phyloP scores from a whole-genome alignment of 2,888 invertebrate genomes.

The Cremastinae sp. region DNA sequence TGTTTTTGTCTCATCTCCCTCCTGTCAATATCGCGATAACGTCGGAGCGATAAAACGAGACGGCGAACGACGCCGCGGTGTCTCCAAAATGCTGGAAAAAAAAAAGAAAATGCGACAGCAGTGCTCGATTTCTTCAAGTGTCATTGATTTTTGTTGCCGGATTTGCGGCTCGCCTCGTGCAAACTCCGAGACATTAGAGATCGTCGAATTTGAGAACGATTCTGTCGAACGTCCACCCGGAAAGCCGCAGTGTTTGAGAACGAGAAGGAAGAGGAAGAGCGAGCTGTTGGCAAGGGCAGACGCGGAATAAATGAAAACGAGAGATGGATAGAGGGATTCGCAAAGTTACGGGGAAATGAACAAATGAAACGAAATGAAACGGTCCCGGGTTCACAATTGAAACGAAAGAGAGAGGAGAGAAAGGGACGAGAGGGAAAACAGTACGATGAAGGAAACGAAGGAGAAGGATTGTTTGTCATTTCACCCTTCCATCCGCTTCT shows the following conservation, averaged over 20 bases:
- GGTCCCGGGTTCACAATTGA: constrained; percentile 67
- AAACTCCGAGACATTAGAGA: neutral
- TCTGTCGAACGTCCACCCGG: neutral
- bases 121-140: too few species aligned
- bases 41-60: constrained; percentile 9
- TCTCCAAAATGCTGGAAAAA: too few species aligned
- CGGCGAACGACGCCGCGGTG: too few species aligned
- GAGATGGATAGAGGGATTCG: constrained; percentile 45
- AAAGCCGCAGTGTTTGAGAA: neutral
- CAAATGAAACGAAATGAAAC: constrained; percentile 79
- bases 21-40: constrained; percentile 44
- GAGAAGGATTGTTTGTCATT: constrained; percentile 77
- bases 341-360: constrained; percentile 71
- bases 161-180: neutral
- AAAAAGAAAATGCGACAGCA: too few species aligned
- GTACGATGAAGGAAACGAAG: constrained; percentile 65
- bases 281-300: constrained; percentile 22
- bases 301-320: constrained; percentile 46
- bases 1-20: neutral
- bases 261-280: neutral
- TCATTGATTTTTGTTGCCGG: neutral
- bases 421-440: constrained; percentile 17
- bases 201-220: too few species aligned
- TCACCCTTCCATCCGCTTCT: constrained; percentile 73
- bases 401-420: constrained; percentile 60